A percentile compares a stretch with the other conserved stretches of the same genome.
Evolutionary conservation across 2,797 vertebrate genomes (phyloP).

Genomic region (Cirrhinus mrigala): DNA sequence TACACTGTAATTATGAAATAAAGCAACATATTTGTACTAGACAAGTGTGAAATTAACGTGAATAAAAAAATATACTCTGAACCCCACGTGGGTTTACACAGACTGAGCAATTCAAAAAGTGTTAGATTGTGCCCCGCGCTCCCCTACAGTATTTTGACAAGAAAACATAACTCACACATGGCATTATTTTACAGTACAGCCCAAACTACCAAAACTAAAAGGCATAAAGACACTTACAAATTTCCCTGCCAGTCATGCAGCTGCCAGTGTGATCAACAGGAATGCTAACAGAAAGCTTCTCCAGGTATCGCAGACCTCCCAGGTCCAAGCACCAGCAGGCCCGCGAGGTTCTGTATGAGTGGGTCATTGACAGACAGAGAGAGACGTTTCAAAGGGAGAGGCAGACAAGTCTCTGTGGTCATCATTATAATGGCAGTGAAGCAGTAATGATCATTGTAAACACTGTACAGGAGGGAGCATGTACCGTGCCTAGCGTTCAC

Average conservation of each 20-base stretch:
- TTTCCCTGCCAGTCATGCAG: not conserved
- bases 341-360: conserved; percentile 15
- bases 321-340: conserved; percentile 30
- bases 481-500: conserved; percentile 31
- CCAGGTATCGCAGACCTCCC: not conserved
- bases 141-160: too few relatives aligned
- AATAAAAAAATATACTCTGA: too few relatives aligned
- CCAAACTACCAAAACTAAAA: not conserved
- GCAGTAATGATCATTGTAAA: conserved; percentile 54
- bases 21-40: too few relatives aligned
- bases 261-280: not conserved
- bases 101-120: too few relatives aligned
- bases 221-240: not conserved
- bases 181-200: too few relatives aligned
- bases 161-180: too few relatives aligned
- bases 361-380: conserved; percentile 45
- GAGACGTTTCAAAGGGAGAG: conserved; percentile 29
- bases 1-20: too few relatives aligned
- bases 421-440: conserved; percentile 54
- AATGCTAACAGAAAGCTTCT: not conserved
- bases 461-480: conserved; percentile 44
- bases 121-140: too few relatives aligned
- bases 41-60: too few relatives aligned
- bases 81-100: too few relatives aligned
- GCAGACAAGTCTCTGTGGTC: conserved; percentile 39